Conservation (phyloP, 2,888 invertebrate genomes). For the Napeogenes sylphis region DNA sequence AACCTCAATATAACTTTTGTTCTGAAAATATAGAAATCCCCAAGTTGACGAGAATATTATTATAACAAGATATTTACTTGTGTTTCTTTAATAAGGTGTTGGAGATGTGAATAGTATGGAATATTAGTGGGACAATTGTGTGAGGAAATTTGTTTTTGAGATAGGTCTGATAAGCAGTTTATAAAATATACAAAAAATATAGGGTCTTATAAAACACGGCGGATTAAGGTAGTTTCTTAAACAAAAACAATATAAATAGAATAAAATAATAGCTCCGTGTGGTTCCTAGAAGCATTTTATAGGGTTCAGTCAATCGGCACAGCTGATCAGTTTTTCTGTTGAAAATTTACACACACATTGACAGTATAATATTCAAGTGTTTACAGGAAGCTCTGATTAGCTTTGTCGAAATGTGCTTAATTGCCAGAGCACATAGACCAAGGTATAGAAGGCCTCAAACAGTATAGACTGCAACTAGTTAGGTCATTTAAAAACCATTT, state of each 20-base stretch:
- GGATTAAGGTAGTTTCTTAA: constrained; percentile 62
- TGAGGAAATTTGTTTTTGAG: constrained; percentile 53
- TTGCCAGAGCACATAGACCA: constrained; percentile 60
- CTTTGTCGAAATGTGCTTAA: constrained; percentile 51
- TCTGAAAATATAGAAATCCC: constrained; percentile 5
- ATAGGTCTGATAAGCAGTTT: constrained; percentile 58
- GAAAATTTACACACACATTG: neutral
- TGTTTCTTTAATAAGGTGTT: constrained; percentile 42
- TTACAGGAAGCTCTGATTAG: constrained; percentile 26
- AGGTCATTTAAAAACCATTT: constrained; percentile 60
- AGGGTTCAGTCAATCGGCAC: constrained; percentile 55
- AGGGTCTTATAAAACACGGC: constrained; percentile 65
- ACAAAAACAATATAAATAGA: constrained; percentile 61
- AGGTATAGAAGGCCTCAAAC: constrained; percentile 55
- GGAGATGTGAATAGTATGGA: constrained; percentile 55
- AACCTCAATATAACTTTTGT: neutral
- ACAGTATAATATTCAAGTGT: neutral
- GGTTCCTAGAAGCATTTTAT: constrained; percentile 73
- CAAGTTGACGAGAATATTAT: constrained; percentile 7
- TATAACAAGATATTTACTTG: constrained; percentile 25
- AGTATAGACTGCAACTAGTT: constrained; percentile 65
- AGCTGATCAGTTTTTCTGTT: constrained; percentile 50
- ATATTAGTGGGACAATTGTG: constrained; percentile 56
- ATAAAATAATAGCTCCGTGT: constrained; percentile 73
- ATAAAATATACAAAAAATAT: constrained; percentile 57